Base-by-base conservation (phyloP, 2,113 vertebrate genomes). In the Panthera uncia region DNA sequence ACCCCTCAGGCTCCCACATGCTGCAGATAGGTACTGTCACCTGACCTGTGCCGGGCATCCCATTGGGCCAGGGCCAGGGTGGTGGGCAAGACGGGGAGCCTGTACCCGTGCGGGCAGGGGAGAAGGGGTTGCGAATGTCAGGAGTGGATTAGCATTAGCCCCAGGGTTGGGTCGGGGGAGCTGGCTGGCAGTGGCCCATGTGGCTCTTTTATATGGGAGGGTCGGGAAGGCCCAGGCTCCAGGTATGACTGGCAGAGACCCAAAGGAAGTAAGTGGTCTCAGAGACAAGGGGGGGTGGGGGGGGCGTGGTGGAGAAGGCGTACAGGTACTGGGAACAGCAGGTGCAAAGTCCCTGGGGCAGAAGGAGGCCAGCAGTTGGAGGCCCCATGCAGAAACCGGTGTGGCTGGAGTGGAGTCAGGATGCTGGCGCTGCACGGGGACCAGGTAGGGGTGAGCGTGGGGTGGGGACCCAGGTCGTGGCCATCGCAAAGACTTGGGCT, bases 381-480 rank as follows among this genome's bases (percentile, higher is more conserved):
- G 10, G 48, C 5, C 65, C 50, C 65, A 45, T 4, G 27, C 36
- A n/a, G 79, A 69, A 61, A 25, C 78, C 79, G 6, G 38, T 0
- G 66, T 5, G 36, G 50, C 38, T n/a, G 16, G 81, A 13, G 45
- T 16, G 7, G 45, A 9, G 45, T 31, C 25, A 45, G 76, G 45
- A 18, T 6, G 29, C 78, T n/a, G 76, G 41, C 23, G 29, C n/a
- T 7, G 29, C 48, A 19, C 4, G 10, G 7, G 2, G 18, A 25
- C 15, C 1, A 0, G 27, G 71, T 0, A 0, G 12, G 55, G 71
- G 41, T 4, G 80, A 25, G 15, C 21, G 18, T 13, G 33, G 29
- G 45, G 23, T 9, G 7, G 41, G 48, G 31, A 50, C 57, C 68
- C 61, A 45, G 71, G 36, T 29, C 57, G 8, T 0, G 1, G 69